Evolutionary conservation across 1,140 invertebrate genomes (phyloP), one percentile per base, ranked within the genome.

Genomic region (Ceratina calcarata): DNA sequence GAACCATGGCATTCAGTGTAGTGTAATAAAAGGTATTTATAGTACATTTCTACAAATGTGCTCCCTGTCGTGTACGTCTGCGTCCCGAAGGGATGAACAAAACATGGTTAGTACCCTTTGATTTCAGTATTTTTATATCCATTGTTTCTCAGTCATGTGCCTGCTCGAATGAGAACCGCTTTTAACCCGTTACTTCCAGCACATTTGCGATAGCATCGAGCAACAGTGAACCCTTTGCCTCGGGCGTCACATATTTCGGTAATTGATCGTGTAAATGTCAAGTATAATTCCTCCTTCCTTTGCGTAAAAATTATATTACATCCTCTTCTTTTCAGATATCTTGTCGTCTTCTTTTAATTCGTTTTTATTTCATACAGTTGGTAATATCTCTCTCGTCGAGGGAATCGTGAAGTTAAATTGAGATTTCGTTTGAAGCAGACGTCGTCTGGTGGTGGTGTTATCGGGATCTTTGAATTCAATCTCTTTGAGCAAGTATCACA

Each of bases 11-110:
- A 85, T 85, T 78, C 82, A 81, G 16, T 84, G 61, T 85, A 85
- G 76, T 32, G 66, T 55, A 85, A 85, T 84, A 85, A 85, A 85
- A 45, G 61, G 57, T 85, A 85, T 85, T 85, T 85, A 85, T 84
- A 84, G 32, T 80, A 80, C 68, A 81, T n/a, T 85, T 81, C 20
- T 85, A 67, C 37, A 55, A 22, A 45, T 66, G 18, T 22, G 22
- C 64, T n/a, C 20, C 16, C 45, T 16, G 60, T 0, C 8, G 6
- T 18, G 7, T 57, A 57, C 55, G 6, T 20, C 37, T n/a, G 20
- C 4, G 16, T 45, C 22, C 0, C 45, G 7, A n/a, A n/a, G n/a
- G n/a, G 18, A 16, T 24, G 15, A 32, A 10, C 15, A 6, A 45
- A 10, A 10, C 0, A 45, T 18, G 45, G 18, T 61, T 49, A 58